A percentile compares a stretch with the other conserved stretches of the same genome.
Evolutionary conservation across 1,140 invertebrate genomes (phyloP).

Genomic region (Drosophila sucinea): DNA sequence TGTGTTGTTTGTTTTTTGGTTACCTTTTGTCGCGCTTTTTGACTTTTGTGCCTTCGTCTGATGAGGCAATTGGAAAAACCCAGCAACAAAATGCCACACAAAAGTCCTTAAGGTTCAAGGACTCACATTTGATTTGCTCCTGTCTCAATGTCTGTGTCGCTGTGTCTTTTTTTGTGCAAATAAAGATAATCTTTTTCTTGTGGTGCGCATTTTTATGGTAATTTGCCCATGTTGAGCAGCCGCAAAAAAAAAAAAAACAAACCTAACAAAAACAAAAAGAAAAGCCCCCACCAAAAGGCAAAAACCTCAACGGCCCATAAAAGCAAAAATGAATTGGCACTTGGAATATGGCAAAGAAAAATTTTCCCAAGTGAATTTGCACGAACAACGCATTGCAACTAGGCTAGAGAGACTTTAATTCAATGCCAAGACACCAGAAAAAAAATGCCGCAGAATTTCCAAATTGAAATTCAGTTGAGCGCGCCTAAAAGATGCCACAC

Average conservation of each 20-base stretch:
- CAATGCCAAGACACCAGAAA: slow-evolving; percentile 35
- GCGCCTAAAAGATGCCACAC: slow-evolving; percentile 25
- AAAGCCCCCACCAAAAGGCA: slow-evolving; percentile 20
- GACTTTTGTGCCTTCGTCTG: slow-evolving; percentile 34
- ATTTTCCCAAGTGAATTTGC: not conserved
- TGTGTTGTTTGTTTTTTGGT: slow-evolving; percentile 13
- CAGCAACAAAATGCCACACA: slow-evolving; percentile 10
- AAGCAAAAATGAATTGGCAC: slow-evolving; percentile 54
- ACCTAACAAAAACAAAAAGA: slow-evolving; percentile 9
- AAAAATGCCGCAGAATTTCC: slow-evolving; percentile 28
- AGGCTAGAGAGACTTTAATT: slow-evolving; percentile 43
- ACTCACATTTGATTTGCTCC: slow-evolving; percentile 59
- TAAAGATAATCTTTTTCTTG: slow-evolving; percentile 73
- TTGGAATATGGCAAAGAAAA: slow-evolving; percentile 20
- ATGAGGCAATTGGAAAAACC: slow-evolving; percentile 49
- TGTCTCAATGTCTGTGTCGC: slow-evolving; percentile 22
- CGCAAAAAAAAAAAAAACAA: slow-evolving; percentile 39
- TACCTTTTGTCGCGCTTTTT: slow-evolving; percentile 32
- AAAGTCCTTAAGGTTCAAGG: slow-evolving; percentile 67
- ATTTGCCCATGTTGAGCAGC: slow-evolving; percentile 47
- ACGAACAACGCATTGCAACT: not conserved
- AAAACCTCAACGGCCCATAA: slow-evolving; percentile 40
- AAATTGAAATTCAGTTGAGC: slow-evolving; percentile 28
- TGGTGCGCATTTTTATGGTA: slow-evolving; percentile 78
- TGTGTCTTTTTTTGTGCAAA: slow-evolving; percentile 36